Conservation (phyloP, 2,888 invertebrate species). For the Ceriagrion tenellum region DNA sequence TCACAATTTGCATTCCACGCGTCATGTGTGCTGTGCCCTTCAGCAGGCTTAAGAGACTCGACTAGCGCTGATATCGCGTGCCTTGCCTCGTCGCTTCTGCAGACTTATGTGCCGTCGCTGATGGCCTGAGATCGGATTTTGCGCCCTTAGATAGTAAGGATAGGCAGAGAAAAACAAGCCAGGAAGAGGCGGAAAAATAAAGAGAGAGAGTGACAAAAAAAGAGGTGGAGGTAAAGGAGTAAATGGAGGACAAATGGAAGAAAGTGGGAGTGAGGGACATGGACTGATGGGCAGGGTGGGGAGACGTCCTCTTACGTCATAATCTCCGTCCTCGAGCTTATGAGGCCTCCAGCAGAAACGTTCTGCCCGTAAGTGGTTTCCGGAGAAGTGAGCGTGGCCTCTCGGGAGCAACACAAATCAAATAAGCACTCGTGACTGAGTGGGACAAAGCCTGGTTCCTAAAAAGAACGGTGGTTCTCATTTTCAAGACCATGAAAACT, state of each 20-base stretch:
- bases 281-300: neutral
- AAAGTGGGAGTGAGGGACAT: neutral
- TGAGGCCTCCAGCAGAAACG: constrained; percentile 40
- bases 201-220: neutral
- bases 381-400: constrained; percentile 35
- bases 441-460: neutral
- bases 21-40: neutral
- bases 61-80: neutral
- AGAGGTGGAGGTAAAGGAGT: neutral
- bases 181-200: neutral
- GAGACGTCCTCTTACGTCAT: constrained; percentile 34
- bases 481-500: neutral
- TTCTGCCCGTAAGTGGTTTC: constrained; percentile 43
- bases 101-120: neutral
- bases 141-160: neutral
- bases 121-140: neutral
- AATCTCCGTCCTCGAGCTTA: constrained; percentile 40
- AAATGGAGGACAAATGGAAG: neutral
- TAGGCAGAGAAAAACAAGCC: neutral
- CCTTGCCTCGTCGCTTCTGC: neutral
- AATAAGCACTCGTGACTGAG: constrained; percentile 17
- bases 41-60: neutral
- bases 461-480: neutral
- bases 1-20: neutral
- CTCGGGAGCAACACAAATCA: constrained; percentile 13